These are phyloP conservation scores for Tringa solitaria DNA, from an alignment of 2,113 vertebrate genomes.

Conservation along the genomic window DNA sequence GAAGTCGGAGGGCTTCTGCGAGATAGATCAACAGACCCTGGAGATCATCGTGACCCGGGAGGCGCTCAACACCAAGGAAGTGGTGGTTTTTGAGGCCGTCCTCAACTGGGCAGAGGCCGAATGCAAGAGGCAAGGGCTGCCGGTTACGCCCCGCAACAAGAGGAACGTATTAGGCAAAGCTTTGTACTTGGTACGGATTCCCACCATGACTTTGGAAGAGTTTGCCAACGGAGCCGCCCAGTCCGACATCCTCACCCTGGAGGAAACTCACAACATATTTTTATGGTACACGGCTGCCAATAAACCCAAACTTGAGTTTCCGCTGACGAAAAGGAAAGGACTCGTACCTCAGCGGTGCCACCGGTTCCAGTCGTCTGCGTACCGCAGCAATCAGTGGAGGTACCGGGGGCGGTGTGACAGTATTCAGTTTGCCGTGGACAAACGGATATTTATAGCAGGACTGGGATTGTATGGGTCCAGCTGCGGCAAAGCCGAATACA, in stretches of 20 bases:
- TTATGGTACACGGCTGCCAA: constrained; percentile 94
- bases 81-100: constrained; percentile 88
- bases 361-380: constrained; percentile 93
- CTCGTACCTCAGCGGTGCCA: constrained; percentile 87
- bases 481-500: constrained; percentile 90
- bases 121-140: constrained; percentile 86
- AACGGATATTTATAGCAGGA: constrained; percentile 90
- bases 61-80: constrained; percentile 92
- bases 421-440: constrained; percentile 97
- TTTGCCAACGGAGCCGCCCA: constrained; percentile 94
- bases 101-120: constrained; percentile 91
- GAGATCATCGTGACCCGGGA: constrained; percentile 90
- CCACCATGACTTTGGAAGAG: constrained; percentile 93
- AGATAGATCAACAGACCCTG: constrained; percentile 90
- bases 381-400: constrained; percentile 98
- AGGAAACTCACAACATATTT: constrained; percentile 93
- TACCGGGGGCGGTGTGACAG: constrained; percentile 97
- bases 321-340: constrained; percentile 82
- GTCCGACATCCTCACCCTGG: constrained; percentile 91
- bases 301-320: constrained; percentile 90
- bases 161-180: constrained; percentile 86
- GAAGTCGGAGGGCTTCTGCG: constrained; percentile 91
- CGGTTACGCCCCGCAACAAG: constrained; percentile 77
- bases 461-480: constrained; percentile 94
- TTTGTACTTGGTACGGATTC: constrained; percentile 89